These are phyloP conservation scores for Erythrolamprus reginae DNA, from an alignment of 2,113 vertebrate species.

Conservation along the genomic window DNA sequence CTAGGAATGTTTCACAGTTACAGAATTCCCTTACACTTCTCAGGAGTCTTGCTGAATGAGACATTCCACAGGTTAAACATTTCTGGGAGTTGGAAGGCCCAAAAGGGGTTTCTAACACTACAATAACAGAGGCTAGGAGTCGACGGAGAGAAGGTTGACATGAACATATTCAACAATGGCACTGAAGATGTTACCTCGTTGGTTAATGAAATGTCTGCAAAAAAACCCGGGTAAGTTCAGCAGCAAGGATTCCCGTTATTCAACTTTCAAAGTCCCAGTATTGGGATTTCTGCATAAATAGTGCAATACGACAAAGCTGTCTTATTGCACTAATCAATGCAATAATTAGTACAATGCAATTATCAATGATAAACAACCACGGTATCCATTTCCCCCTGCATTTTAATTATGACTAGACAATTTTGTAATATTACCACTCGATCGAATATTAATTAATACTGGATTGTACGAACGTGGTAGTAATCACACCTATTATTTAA, in stretches of 20 bases:
- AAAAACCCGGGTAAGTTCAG: neutral
- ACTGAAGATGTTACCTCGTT: neutral
- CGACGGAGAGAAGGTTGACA: neutral
- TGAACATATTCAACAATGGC: neutral
- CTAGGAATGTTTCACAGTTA: constrained; percentile 30
- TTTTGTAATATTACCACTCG: neutral
- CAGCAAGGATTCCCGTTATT: neutral
- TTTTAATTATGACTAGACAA: neutral
- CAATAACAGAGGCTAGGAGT: neutral
- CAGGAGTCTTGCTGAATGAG: constrained; percentile 23
- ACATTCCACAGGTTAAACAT: neutral
- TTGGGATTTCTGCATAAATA: neutral
- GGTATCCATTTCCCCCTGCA: neutral
- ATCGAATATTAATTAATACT: neutral
- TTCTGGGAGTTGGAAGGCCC: neutral
- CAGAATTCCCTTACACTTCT: neutral
- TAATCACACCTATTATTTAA: neutral
- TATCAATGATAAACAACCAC: neutral
- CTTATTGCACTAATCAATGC: too few relatives aligned
- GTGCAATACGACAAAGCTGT: neutral
- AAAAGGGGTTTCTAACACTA: neutral
- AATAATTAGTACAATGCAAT: too few relatives aligned
- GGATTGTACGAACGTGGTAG: neutral
- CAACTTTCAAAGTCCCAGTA: neutral
- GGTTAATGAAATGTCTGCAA: neutral